phyloP scores from a whole-genome alignment of 2,888 invertebrate genomes.

The Subacronicta megacephala region DNA sequence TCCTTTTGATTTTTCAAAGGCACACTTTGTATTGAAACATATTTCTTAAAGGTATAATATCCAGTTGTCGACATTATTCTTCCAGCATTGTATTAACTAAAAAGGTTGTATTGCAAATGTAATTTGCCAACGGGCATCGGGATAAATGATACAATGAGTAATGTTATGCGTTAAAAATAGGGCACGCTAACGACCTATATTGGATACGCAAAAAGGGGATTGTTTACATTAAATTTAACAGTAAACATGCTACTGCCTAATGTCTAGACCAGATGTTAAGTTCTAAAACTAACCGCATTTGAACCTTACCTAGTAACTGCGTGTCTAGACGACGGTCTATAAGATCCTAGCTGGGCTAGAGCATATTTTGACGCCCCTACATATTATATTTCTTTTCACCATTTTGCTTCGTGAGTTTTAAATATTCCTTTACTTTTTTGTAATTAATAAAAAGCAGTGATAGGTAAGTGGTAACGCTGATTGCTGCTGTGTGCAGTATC shows the following conservation, averaged over 20 bases:
- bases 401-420: no score
- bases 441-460: no score
- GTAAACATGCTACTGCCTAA: slow-evolving; percentile 57
- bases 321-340: slow-evolving; percentile 76
- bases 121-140: slow-evolving; percentile 1
- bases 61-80: no score
- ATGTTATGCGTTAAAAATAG: slow-evolving; percentile 45
- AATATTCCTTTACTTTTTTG: no score
- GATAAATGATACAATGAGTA: slow-evolving; percentile 41
- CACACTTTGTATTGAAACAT: no score
- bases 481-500: no score
- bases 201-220: slow-evolving; percentile 38
- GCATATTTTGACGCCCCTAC: not conserved
- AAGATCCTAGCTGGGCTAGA: slow-evolving; percentile 53
- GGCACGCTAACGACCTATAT: slow-evolving; percentile 47
- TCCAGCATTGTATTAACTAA: not conserved
- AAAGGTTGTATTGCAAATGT: not conserved
- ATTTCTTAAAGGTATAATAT: no score
- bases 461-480: no score
- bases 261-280: slow-evolving; percentile 64
- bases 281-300: slow-evolving; percentile 60
- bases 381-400: not conserved
- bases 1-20: slow-evolving; percentile 5
- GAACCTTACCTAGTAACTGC: slow-evolving; percentile 52
- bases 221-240: slow-evolving; percentile 59